phyloP scores from a whole-genome alignment of 2,113 vertebrate genomes.

The Lates calcarifer region DNA sequence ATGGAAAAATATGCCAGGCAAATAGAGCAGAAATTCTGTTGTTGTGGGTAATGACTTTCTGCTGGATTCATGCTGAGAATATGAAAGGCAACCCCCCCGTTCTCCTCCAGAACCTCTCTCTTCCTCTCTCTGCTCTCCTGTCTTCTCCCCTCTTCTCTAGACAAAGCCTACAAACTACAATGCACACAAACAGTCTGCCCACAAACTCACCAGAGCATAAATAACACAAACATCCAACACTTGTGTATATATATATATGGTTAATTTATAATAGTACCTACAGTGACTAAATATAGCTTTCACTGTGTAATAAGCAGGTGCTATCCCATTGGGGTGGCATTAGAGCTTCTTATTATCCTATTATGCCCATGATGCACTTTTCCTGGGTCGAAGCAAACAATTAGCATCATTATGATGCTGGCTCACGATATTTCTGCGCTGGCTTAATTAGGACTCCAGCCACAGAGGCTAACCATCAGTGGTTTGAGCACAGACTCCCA shows the following conservation, averaged over 20 bases:
- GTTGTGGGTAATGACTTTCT: conserved; percentile 78
- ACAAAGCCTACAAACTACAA: conserved; percentile 35
- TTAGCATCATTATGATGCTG: conserved; percentile 60
- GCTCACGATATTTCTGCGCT: conserved; percentile 47
- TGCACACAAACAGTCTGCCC: conserved; percentile 14
- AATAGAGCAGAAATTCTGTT: conserved; percentile 79
- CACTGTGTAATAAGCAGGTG: conserved; percentile 57
- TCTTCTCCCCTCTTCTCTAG: conserved; percentile 15
- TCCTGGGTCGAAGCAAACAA: conserved; percentile 66
- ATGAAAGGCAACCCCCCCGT: conserved; percentile 55
- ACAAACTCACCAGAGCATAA: conserved; percentile 21
- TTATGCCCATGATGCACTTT: conserved; percentile 61
- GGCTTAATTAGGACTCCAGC: conserved; percentile 71
- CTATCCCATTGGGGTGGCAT: conserved; percentile 48
- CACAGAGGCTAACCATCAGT: conserved; percentile 58
- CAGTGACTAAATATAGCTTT: conserved; percentile 50
- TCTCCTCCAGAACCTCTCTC: conserved; percentile 23
- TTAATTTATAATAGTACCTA: conserved; percentile 13
- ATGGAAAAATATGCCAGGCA: conserved; percentile 70
- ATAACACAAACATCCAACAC: conserved; percentile 13
- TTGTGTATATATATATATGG: not conserved
- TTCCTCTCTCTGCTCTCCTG: conserved; percentile 9
- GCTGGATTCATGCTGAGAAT: conserved; percentile 68
- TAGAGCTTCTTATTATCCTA: conserved; percentile 55
- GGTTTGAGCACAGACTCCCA: conserved; percentile 62